phyloP scores from a whole-genome alignment of 2,888 invertebrate species.

The Chrysodeixis includens region DNA sequence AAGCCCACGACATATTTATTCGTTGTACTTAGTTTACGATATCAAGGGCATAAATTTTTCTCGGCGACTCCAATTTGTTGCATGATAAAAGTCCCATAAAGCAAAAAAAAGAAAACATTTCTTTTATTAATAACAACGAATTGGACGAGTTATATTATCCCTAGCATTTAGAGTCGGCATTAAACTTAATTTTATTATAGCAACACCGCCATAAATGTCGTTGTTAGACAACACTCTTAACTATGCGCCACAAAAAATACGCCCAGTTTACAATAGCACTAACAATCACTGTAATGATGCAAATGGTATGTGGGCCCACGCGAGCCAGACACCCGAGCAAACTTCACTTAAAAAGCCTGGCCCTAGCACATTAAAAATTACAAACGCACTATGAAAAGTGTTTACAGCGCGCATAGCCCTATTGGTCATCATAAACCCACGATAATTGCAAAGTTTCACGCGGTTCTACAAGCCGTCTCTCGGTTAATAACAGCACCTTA shows the following conservation, averaged over 20 bases:
- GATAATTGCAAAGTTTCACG: slow-evolving; percentile 18
- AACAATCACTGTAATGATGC: slow-evolving; percentile 59
- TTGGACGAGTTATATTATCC: slow-evolving; percentile 50
- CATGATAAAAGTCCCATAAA: slow-evolving; percentile 23
- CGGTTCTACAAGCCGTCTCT: slow-evolving; percentile 11
- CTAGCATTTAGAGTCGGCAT: slow-evolving; percentile 54
- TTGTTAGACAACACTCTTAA: slow-evolving; percentile 62
- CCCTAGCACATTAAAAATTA: slow-evolving; percentile 25
- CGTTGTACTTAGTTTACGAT: not conserved
- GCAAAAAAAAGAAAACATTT: slow-evolving; percentile 16
- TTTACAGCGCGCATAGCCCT: slow-evolving; percentile 34
- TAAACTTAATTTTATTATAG: slow-evolving; percentile 65
- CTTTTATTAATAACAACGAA: slow-evolving; percentile 42
- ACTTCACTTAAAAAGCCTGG: slow-evolving; percentile 22
- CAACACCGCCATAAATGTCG: slow-evolving; percentile 55
- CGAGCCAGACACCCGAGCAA: slow-evolving; percentile 51
- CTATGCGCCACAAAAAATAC: slow-evolving; percentile 55
- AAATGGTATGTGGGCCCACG: slow-evolving; percentile 50
- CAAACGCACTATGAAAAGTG: slow-evolving; percentile 15
- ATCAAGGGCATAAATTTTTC: slow-evolving; percentile 15
- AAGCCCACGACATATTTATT: not conserved
- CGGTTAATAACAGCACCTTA: slow-evolving; percentile 21
- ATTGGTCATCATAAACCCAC: slow-evolving; percentile 37
- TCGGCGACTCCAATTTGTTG: slow-evolving; percentile 29
- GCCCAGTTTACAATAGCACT: slow-evolving; percentile 56